Evolutionary conservation across 2,888 invertebrate species (phyloP), one percentile per base, ranked within the genome.

Genomic region (Adineta ricciae): DNA sequence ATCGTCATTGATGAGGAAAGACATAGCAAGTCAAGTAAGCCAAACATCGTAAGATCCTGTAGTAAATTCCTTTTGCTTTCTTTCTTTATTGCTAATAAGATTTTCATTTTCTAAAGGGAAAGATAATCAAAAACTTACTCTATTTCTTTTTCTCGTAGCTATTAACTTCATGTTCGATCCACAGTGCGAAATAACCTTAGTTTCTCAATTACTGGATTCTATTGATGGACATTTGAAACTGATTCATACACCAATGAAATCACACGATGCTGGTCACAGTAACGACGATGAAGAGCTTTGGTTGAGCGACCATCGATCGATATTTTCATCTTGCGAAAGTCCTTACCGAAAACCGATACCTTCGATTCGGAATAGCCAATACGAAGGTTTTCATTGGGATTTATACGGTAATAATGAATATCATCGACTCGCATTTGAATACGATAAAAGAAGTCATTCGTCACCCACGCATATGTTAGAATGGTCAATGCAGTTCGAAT

Each of bases 351-450:
- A 64, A 64, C 5, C 5, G 4, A 14, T 19, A 64, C 32, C 64
- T 19, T 36, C 64, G 19, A 32, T 78, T 78, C 78, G n/a, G 38
- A 8, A 41, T n/a, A 78, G 78, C 41, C 41, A 41, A 38, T 41
- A 78, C n/a, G 78, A 78, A 21, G 78, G 41, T 41, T 78, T 78
- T 41, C 78, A 78, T 78, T 78, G 78, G 78, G 78, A 78, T 78
- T 41, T 78, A 11, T 78, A 78, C 41, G 78, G 32, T 21, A 41
- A 38, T 41, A 0, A 24, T n/a, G 21, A 78, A n/a, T 41, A n/a
- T 38, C 41, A 78, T 78, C 24, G 41, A n/a, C n/a, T 78, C 11
- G 14, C 78, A 41, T 78, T 78, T 78, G 32, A 64, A 36, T 16
- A 64, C 19, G 16, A 78, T 7, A 9, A 78, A 78, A 24, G 41